phyloP scores from a whole-genome alignment of 2,113 vertebrate genomes.

The Odocoileus hemionus region DNA sequence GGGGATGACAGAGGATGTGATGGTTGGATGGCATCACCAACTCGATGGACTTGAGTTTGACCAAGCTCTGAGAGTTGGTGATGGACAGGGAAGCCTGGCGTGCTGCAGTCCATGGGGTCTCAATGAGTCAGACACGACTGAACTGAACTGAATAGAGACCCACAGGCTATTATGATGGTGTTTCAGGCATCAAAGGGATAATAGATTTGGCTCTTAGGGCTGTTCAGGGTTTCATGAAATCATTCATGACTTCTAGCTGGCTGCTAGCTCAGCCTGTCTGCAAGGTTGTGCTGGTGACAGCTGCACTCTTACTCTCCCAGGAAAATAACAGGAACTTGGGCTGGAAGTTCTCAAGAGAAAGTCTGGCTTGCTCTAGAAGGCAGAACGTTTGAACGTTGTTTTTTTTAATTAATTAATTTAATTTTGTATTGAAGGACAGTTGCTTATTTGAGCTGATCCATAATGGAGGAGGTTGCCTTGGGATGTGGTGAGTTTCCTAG shows the following conservation, averaged over 20 bases:
- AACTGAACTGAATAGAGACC: background rate
- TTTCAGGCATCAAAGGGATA: too few relatives aligned
- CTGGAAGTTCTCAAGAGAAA: background rate
- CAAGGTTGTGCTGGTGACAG: background rate
- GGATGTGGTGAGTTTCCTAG: background rate
- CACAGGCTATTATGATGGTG: background rate
- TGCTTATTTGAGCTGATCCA: background rate
- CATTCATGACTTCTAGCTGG: background rate
- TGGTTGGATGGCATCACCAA: background rate
- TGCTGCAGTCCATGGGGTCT: background rate
- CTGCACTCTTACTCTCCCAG: background rate
- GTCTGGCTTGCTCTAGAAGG: background rate
- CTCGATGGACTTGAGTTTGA: background rate
- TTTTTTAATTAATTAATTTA: background rate
- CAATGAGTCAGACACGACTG: fast-evolving
- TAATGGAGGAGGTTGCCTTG: background rate
- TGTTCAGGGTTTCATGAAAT: background rate
- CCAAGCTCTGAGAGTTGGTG: background rate
- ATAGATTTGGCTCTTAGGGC: background rate
- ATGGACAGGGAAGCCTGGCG: background rate
- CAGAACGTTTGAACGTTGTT: background rate
- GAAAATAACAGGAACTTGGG: background rate
- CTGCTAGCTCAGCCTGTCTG: background rate
- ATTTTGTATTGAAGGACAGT: background rate
- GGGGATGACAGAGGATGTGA: background rate